These are phyloP conservation scores for Heterochromis multidens DNA, from an alignment of 2,113 vertebrate genomes.

Conservation along the genomic window DNA sequence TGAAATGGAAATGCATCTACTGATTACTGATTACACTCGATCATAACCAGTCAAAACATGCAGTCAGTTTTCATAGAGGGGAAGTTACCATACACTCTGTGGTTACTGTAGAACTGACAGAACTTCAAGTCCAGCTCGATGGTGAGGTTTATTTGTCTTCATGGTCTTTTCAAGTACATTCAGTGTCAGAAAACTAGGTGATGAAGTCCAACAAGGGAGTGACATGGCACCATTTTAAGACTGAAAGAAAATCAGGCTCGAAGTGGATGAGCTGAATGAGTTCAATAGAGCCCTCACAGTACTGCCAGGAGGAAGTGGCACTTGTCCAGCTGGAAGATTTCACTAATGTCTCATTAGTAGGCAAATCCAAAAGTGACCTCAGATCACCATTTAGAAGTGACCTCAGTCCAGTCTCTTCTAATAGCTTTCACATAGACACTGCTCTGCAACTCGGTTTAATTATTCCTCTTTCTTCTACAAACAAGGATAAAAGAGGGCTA, in stretches of 20 bases:
- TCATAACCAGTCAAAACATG: not conserved
- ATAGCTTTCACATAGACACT: constrained; percentile 52
- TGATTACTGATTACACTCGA: not conserved
- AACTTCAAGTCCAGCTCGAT: not conserved
- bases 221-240: not conserved
- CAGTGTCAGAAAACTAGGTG: not conserved
- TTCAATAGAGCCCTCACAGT: constrained; percentile 17
- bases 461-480: constrained; percentile 29
- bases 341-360: constrained; percentile 66
- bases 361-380: constrained; percentile 61
- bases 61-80: not conserved
- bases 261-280: not conserved
- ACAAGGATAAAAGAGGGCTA: constrained; percentile 40
- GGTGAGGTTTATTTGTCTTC: not conserved
- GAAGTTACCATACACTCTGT: not conserved
- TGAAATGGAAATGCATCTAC: not conserved
- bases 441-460: constrained; percentile 36
- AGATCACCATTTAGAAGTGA: constrained; percentile 51
- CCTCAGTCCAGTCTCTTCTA: constrained; percentile 36
- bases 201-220: not conserved
- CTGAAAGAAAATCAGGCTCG: not conserved
- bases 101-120: not conserved
- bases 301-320: constrained; percentile 47
- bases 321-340: constrained; percentile 65
- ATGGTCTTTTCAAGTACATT: not conserved